phyloP scores from a whole-genome alignment of 2,113 vertebrate species.

The Laticauda colubrina region DNA sequence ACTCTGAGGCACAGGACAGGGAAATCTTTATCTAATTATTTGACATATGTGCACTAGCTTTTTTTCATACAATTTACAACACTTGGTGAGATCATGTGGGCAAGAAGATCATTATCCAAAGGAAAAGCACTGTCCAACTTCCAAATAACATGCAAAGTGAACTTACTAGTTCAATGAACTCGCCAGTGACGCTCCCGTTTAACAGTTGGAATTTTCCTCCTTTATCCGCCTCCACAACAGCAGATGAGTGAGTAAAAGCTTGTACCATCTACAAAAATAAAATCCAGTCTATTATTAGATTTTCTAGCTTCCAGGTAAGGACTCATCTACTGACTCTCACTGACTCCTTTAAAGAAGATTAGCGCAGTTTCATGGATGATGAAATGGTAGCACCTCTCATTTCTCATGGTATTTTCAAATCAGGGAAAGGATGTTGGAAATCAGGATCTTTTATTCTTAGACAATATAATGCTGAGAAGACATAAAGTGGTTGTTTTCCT shows the following conservation, averaged over 20 bases:
- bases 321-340: constrained; percentile 10
- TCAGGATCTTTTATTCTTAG: background rate
- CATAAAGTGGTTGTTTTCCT: background rate
- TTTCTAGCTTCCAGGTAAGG: background rate
- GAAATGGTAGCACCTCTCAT: background rate
- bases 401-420: background rate
- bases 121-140: background rate
- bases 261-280: constrained; percentile 80
- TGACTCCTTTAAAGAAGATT: background rate
- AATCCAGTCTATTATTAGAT: background rate
- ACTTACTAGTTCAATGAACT: constrained; percentile 88
- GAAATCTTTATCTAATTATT: background rate
- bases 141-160: background rate
- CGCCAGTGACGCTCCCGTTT: constrained; percentile 83
- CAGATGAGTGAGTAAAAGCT: constrained; percentile 85
- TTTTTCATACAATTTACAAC: background rate
- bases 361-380: background rate
- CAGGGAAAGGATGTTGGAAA: background rate
- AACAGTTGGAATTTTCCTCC: constrained; percentile 87
- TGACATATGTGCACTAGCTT: background rate
- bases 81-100: background rate
- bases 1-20: background rate
- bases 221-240: constrained; percentile 77
- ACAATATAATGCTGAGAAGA: background rate
- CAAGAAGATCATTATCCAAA: background rate